phyloP scores from a whole-genome alignment of 2,113 vertebrate species.

The Boulengeromyrus knoepffleri region DNA sequence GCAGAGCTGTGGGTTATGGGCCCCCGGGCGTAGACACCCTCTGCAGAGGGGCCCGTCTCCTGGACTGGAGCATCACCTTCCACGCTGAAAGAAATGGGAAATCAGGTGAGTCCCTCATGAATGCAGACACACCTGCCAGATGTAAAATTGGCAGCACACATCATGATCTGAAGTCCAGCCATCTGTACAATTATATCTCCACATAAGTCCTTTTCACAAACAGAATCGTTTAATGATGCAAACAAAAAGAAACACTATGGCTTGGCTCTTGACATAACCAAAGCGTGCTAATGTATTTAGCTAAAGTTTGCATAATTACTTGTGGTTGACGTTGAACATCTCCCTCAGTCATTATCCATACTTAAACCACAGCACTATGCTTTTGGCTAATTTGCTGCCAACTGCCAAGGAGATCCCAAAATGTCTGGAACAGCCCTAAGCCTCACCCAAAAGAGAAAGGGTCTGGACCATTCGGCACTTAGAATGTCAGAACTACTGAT shows the following conservation, averaged over 20 bases:
- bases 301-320: background rate
- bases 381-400: background rate
- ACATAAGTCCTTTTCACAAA: background rate
- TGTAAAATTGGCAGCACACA: background rate
- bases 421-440: background rate
- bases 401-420: background rate
- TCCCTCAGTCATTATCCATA: background rate
- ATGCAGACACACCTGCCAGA: background rate
- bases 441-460: background rate
- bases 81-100: slow-evolving; percentile 62
- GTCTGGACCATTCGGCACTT: background rate
- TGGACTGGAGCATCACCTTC: slow-evolving; percentile 84
- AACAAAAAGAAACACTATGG: background rate
- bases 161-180: background rate
- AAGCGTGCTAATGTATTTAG: background rate
- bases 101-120: background rate
- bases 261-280: background rate
- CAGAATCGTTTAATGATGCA: background rate
- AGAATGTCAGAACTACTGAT: background rate
- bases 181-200: background rate
- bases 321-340: background rate
- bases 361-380: background rate
- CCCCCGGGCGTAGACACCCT: slow-evolving; percentile 73
- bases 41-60: slow-evolving; percentile 78
- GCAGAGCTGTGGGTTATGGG: slow-evolving; percentile 76